Conservation (phyloP, 1,140 invertebrate genomes). For the Lasioglossum baleicum region DNA sequence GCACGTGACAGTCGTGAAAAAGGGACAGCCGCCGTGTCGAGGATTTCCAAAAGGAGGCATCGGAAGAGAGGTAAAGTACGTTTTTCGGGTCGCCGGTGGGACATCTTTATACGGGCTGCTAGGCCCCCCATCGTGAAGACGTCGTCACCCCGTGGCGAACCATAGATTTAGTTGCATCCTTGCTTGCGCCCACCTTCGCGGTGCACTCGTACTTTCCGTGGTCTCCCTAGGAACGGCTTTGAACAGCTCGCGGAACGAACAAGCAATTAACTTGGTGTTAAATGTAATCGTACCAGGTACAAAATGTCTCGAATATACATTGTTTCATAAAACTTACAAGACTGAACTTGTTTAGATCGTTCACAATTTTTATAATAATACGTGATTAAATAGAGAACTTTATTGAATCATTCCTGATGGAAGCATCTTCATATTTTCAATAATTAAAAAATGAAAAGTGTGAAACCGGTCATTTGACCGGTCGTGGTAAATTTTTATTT, state of each 20-base stretch:
- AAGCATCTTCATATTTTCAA: too few relatives aligned
- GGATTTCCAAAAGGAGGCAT: slow-evolving; percentile 19
- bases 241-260: slow-evolving; percentile 14
- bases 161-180: slow-evolving; percentile 72
- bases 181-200: slow-evolving; percentile 43
- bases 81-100: slow-evolving; percentile 58
- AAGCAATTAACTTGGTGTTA: background rate
- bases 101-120: slow-evolving; percentile 73
- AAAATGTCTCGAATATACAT: too few relatives aligned
- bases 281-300: too few relatives aligned
- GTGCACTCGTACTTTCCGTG: slow-evolving; percentile 33
- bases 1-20: slow-evolving; percentile 55
- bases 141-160: slow-evolving; percentile 75
- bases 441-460: too few relatives aligned
- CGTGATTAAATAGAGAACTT: too few relatives aligned
- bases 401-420: too few relatives aligned
- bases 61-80: slow-evolving; percentile 48
- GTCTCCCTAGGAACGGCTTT: slow-evolving; percentile 23
- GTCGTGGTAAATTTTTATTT: too few relatives aligned
- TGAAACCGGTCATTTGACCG: too few relatives aligned
- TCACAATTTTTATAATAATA: too few relatives aligned
- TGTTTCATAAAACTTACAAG: too few relatives aligned
- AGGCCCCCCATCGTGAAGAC: slow-evolving; percentile 70
- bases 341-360: too few relatives aligned
- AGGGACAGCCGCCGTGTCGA: background rate